phyloP scores from a whole-genome alignment of 2,888 invertebrate species.

The Tenthredo distinguenda region DNA sequence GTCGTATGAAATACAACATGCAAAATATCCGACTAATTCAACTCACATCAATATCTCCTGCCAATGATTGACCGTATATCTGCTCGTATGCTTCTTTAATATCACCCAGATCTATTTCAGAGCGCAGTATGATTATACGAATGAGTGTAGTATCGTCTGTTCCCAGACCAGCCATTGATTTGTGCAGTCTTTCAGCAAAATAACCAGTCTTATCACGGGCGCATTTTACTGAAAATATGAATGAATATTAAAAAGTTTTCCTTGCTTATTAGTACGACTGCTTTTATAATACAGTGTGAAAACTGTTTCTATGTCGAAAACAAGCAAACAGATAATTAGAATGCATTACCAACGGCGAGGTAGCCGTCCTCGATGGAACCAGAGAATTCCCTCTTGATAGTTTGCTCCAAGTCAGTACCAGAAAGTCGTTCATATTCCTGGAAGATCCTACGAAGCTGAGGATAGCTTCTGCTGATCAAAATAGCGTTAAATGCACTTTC shows the following conservation, averaged over 20 bases:
- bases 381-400: constrained; percentile 91
- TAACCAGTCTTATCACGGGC: constrained; percentile 90
- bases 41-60: constrained; percentile 89
- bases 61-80: constrained; percentile 88
- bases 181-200: constrained; percentile 92
- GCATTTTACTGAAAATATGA: constrained; percentile 82
- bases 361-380: constrained; percentile 88
- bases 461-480: constrained; percentile 88
- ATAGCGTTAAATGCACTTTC: constrained; percentile 93
- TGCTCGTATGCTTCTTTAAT: constrained; percentile 90
- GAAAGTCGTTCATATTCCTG: constrained; percentile 88
- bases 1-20: background rate
- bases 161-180: constrained; percentile 94
- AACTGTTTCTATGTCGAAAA: background rate
- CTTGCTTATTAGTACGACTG: too few relatives aligned
- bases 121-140: constrained; percentile 90
- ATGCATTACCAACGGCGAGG: constrained; percentile 84
- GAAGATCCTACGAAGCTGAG: constrained; percentile 83
- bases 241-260: background rate
- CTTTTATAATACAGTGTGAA: too few relatives aligned
- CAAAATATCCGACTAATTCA: background rate
- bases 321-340: background rate
- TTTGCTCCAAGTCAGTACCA: constrained; percentile 89
- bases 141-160: constrained; percentile 93
- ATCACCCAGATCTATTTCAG: constrained; percentile 92